A percentile compares a stretch with the other conserved stretches of the same genome.
Evolutionary conservation across 30 jellyfish, hydroid and myxozoan genomes (phyloP).

Genomic region (Pelagia noctiluca): DNA sequence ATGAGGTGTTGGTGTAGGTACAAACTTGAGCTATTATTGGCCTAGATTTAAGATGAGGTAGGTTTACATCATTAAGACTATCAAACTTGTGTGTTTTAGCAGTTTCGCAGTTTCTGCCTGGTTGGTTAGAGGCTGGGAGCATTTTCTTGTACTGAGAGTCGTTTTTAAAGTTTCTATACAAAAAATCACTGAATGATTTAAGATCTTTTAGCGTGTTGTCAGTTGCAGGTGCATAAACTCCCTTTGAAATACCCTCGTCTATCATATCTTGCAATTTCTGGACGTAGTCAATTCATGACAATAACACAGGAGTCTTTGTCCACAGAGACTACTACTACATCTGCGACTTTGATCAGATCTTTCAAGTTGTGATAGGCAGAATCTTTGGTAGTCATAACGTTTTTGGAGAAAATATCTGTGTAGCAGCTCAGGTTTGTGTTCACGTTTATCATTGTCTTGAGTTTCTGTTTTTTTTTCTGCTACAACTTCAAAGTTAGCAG

Average conservation of each 20-base stretch:
- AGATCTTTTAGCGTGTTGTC: slow-evolving; percentile 24
- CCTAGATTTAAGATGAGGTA: slow-evolving; percentile 27
- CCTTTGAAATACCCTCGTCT: slow-evolving; percentile 23
- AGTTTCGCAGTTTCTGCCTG: background rate
- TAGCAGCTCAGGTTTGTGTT: no score
- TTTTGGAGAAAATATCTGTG: no score
- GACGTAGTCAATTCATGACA: no score
- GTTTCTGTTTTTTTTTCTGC: no score
- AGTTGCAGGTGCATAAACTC: slow-evolving; percentile 2
- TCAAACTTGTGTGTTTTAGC: slow-evolving; percentile 38
- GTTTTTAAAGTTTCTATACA: slow-evolving; percentile 15
- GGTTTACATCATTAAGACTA: background rate
- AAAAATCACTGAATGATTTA: slow-evolving; percentile 2
- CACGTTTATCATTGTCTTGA: no score
- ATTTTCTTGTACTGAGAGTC: slow-evolving; percentile 8
- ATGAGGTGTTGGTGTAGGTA: no score
- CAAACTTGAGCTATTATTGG: slow-evolving; percentile 13
- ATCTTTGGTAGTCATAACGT: no score
- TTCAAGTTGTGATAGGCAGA: no score
- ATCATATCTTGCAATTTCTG: slow-evolving; percentile 29
- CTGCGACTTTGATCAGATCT: no score
- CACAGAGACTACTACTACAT: no score
- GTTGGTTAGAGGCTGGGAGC: slow-evolving; percentile 3
- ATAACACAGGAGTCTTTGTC: no score
- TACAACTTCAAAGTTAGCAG: no score